A percentile compares a stretch with the other conserved stretches of the same genome.
phyloP scores from a whole-genome alignment of 2,113 vertebrate species.

The Myotis davidii region DNA sequence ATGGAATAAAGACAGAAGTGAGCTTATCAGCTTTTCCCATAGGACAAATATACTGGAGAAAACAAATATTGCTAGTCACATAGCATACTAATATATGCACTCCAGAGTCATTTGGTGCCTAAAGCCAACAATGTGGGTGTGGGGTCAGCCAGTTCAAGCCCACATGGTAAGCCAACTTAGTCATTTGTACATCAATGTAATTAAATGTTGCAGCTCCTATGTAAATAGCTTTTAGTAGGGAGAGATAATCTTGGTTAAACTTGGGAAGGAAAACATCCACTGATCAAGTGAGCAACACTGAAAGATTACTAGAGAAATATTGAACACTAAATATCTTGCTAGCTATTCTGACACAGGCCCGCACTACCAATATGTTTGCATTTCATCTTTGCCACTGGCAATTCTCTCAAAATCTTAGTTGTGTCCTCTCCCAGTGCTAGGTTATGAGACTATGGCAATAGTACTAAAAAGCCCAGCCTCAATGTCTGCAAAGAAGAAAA shows the following conservation, averaged over 20 bases:
- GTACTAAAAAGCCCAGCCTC: not conserved
- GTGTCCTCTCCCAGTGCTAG: not conserved
- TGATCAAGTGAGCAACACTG: not conserved
- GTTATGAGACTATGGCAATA: not conserved
- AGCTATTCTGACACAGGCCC: not conserved
- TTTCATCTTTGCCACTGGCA: not conserved
- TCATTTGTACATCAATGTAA: not conserved
- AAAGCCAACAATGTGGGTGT: not conserved
- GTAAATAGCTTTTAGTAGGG: not conserved
- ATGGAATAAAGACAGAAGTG: not conserved
- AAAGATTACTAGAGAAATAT: constrained; percentile 12
- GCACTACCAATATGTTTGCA: not conserved
- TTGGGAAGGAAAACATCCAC: constrained; percentile 32
- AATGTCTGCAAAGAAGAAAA: not conserved
- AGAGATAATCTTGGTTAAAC: not conserved
- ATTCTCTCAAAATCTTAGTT: not conserved
- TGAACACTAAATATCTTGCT: not conserved
- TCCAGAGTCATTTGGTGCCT: not conserved
- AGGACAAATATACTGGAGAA: not conserved
- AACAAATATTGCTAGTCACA: not conserved
- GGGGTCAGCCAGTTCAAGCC: not conserved
- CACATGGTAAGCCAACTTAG: not conserved
- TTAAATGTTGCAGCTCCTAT: constrained; percentile 11
- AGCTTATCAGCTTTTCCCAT: not conserved
- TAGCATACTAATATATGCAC: not conserved